A percentile compares a stretch with the other conserved stretches of the same genome.
These are phyloP conservation scores for Wiebesia pumilae DNA, from an alignment of 1,140 invertebrate genomes.

Conservation along the genomic window DNA sequence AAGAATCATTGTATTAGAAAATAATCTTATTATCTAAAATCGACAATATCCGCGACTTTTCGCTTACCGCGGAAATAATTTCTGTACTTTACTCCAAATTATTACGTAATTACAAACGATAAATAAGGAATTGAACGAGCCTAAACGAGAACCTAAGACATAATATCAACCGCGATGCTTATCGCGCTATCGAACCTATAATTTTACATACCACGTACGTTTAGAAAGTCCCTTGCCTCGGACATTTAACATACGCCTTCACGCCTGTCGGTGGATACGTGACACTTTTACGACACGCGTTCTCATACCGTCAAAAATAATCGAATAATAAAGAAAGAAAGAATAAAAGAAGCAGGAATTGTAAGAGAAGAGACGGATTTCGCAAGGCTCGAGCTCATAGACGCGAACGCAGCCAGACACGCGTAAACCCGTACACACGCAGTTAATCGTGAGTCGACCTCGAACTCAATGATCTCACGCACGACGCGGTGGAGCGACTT, in stretches of 20 bases:
- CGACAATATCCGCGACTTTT: background rate
- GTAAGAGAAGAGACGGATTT: slow-evolving; percentile 4
- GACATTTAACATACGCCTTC: background rate
- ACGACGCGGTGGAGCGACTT: background rate
- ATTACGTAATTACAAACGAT: slow-evolving; percentile 1
- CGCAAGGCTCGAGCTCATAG: background rate
- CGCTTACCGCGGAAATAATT: background rate
- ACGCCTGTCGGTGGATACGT: background rate
- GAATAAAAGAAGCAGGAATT: background rate
- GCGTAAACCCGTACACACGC: background rate
- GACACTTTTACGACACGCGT: background rate
- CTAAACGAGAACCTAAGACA: background rate
- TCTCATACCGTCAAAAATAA: background rate
- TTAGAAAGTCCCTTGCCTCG: slow-evolving; percentile 12
- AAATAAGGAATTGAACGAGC: slow-evolving; percentile 1
- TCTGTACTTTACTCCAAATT: background rate
- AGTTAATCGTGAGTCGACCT: slow-evolving; percentile 44
- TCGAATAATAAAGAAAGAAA: background rate
- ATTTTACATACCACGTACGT: background rate
- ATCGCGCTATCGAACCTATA: background rate
- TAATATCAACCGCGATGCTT: slow-evolving; percentile 1
- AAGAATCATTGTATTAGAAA: background rate
- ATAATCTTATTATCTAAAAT: slow-evolving; percentile 7
- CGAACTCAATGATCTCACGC: slow-evolving; percentile 54
- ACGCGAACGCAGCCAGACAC: background rate